A percentile compares a stretch with the other conserved stretches of the same genome.
These are phyloP conservation scores for Philereme transversata DNA, from an alignment of 2,888 invertebrate species.

Conservation along the genomic window DNA sequence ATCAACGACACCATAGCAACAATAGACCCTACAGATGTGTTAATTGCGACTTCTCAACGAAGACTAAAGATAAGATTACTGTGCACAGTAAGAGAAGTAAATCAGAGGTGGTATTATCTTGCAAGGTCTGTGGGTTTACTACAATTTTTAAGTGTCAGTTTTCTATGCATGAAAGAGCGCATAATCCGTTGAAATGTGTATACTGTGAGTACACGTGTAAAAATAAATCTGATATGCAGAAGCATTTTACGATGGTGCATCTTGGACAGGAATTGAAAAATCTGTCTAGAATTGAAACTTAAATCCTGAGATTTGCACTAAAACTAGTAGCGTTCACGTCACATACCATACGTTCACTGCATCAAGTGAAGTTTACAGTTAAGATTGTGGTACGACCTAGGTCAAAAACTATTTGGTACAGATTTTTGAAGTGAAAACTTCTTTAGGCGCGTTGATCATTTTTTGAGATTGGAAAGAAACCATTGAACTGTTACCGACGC, in stretches of 20 bases:
- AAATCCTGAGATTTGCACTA: too few species aligned
- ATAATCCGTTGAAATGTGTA: constrained; percentile 57
- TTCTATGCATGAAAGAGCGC: constrained; percentile 60
- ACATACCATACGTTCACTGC: too few species aligned
- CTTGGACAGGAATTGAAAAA: constrained; percentile 54
- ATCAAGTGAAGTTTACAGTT: too few species aligned
- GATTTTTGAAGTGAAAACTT: too few species aligned
- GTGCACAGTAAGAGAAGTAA: constrained; percentile 66
- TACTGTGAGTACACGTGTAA: constrained; percentile 57
- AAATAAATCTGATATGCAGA: constrained; percentile 61
- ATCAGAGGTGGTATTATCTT: constrained; percentile 42
- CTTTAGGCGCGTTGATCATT: too few species aligned
- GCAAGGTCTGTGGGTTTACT: constrained; percentile 51
- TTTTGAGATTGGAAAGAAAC: too few species aligned
- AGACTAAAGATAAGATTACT: constrained; percentile 68
- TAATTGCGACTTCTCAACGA: constrained; percentile 67
- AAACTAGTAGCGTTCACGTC: too few species aligned
- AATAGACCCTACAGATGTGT: constrained; percentile 63
- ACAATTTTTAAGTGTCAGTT: constrained; percentile 61
- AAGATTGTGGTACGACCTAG: too few species aligned
- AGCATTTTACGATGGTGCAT: constrained; percentile 56
- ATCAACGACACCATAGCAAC: constrained; percentile 61
- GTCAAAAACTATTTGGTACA: too few species aligned
- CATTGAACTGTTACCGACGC: too few species aligned
- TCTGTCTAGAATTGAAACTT: too few species aligned